Conservation (phyloP, 1,140 invertebrate species). For the Probaryconus sp. region DNA sequence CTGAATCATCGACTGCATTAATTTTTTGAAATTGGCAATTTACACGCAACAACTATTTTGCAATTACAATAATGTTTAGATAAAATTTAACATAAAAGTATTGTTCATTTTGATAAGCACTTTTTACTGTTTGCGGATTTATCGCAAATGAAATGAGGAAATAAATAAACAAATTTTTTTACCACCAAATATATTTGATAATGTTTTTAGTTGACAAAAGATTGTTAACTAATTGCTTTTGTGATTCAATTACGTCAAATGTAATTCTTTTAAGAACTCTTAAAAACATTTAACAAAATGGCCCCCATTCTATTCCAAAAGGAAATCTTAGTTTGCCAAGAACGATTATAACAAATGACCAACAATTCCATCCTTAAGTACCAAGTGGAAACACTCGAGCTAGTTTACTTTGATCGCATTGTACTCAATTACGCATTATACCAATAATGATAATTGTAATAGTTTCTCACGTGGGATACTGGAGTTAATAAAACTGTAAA, state of each 20-base stretch:
- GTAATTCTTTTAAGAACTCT: too few species aligned
- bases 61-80: conserved; percentile 8
- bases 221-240: background rate
- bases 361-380: conserved; percentile 17
- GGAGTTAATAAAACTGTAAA: conserved; percentile 21
- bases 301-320: conserved; percentile 7
- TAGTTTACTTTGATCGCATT: conserved; percentile 44
- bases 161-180: too few species aligned
- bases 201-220: too few species aligned
- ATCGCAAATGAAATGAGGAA: too few species aligned
- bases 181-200: too few species aligned
- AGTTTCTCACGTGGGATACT: conserved; percentile 10
- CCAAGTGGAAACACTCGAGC: conserved; percentile 33
- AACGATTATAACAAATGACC: conserved; percentile 36
- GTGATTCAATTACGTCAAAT: too few species aligned
- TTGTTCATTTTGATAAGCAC: too few species aligned
- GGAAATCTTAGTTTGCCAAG: conserved; percentile 15
- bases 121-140: too few species aligned
- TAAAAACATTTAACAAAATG: too few species aligned
- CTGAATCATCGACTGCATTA: conserved; percentile 22
- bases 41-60: background rate
- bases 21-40: background rate
- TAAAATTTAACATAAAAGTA: too few species aligned
- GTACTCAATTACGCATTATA: conserved; percentile 35
- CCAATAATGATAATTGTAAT: conserved; percentile 33